Evolutionary conservation across 1,140 invertebrate genomes (phyloP), one percentile per base, ranked within the genome.

Genomic region (Epicauta chinensis): DNA sequence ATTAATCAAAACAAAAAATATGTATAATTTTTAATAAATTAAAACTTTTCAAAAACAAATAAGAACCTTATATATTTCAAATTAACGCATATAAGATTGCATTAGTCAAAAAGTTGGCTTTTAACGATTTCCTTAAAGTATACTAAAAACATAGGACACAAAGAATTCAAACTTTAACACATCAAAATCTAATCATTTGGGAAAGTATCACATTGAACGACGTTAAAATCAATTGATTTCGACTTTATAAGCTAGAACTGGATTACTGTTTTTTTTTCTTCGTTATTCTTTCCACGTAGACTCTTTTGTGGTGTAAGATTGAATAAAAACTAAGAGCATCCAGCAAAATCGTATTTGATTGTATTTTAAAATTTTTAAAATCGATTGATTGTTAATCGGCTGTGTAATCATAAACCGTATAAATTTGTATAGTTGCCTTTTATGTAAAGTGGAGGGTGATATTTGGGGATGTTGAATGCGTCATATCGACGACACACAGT

Each of bases 141-240:
- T 3, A 23, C 7, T 23, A 7, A 7, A 23, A 47, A 37, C 37
- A 47, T 47, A 47, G 36, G 45, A 47, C 38, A 47, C 45, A 47
- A 47, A 47, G 45, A 47, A 47, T 34, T 47, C 45, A 37, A 38
- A 16, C 34, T 37, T 37, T 47, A 47, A 47, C 45, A 47, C 45
- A 47, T 47, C 45, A 47, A 47, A 47, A 47, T 47, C 45, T 47
- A 47, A 47, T 47, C 45, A 47, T 23, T 34, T 23, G 45, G 45
- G 37, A 37, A 47, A 47, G 45, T 47, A 47, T 47, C 45, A 47
- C 45, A 47, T 37, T 34, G 38, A 47, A 47, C 37, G 45, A 47
- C 45, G 45, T 47, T 47, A 47, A 47, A 47, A 47, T 47, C 45
- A 47, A 47, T 47, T 47, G 45, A 47, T 47, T 37, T 35, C 30